Conservation (phyloP, 2,113 vertebrate genomes). For the Stictonetta naevosa region DNA sequence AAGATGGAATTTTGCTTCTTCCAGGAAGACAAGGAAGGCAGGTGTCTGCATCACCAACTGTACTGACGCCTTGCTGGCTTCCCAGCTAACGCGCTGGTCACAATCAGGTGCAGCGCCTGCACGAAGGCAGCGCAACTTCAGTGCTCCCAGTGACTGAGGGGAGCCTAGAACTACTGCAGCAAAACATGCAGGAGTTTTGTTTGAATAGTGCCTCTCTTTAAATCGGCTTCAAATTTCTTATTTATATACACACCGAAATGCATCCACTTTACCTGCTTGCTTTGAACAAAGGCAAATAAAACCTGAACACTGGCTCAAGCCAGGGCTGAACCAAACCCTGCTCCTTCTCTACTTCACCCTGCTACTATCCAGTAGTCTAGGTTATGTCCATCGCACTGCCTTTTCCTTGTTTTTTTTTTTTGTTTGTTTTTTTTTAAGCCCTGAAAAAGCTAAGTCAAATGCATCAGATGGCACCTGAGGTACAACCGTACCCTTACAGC, state of each 20-base stretch:
- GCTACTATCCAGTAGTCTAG: neutral
- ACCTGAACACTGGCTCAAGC: neutral
- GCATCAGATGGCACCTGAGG: neutral
- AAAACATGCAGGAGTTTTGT: neutral
- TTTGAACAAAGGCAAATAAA: neutral
- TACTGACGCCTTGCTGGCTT: neutral
- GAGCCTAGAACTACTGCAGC: neutral
- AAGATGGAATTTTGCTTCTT: neutral
- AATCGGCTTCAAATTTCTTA: neutral
- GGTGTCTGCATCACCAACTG: neutral
- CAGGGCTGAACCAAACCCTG: neutral
- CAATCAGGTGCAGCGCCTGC: neutral
- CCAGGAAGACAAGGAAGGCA: neutral
- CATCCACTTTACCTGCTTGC: neutral
- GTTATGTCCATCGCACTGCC: accelerated
- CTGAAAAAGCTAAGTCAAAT: accelerated
- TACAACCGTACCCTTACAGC: neutral
- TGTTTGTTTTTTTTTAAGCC: neutral
- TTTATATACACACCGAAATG: neutral
- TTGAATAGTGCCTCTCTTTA: neutral
- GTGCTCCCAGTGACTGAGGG: neutral
- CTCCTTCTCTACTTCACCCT: neutral
- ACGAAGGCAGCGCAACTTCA: neutral
- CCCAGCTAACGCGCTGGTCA: neutral
- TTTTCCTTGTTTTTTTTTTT: neutral